Conservation (phyloP, 1,140 invertebrate species). For the Drosophila pandora region DNA sequence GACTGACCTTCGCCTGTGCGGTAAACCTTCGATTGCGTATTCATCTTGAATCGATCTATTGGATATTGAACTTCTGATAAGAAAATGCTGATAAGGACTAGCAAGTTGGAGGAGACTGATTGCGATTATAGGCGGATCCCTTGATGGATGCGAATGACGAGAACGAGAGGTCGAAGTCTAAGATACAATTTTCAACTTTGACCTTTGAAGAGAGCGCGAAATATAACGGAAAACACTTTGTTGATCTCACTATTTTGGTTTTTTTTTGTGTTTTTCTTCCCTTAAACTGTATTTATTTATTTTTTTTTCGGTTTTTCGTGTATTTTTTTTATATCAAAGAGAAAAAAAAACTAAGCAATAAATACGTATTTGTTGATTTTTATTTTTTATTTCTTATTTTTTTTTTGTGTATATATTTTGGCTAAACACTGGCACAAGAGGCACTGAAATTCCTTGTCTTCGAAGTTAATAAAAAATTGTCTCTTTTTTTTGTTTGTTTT, state of each 20-base stretch:
- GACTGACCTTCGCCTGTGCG: slow-evolving; percentile 77
- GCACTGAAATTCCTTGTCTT: slow-evolving; percentile 82
- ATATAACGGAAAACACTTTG: slow-evolving; percentile 23
- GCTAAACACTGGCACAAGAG: slow-evolving; percentile 82
- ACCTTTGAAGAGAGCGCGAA: slow-evolving; percentile 46
- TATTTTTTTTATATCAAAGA: slow-evolving; percentile 74
- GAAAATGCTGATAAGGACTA: slow-evolving; percentile 73
- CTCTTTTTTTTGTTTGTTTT: slow-evolving; percentile 32
- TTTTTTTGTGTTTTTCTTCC: background rate
- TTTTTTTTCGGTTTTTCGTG: slow-evolving; percentile 51
- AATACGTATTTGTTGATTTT: slow-evolving; percentile 71
- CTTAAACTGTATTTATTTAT: slow-evolving; percentile 27
- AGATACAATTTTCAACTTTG: too few species aligned
- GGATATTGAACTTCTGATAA: slow-evolving; percentile 17
- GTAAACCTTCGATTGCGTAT: slow-evolving; percentile 82
- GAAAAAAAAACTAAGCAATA: slow-evolving; percentile 81
- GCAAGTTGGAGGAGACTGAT: slow-evolving; percentile 53
- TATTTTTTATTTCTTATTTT: slow-evolving; percentile 32
- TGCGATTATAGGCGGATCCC: slow-evolving; percentile 12
- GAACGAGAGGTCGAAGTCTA: slow-evolving; percentile 21
- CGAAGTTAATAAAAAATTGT: slow-evolving; percentile 72
- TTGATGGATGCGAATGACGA: slow-evolving; percentile 44
- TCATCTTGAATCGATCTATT: slow-evolving; percentile 71
- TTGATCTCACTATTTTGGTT: slow-evolving; percentile 33
- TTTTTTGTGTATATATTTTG: slow-evolving; percentile 79